Percentiles rank a stretch among this genome's conserved stretches.
phyloP scores from a whole-genome alignment of 1,140 invertebrate species.

The Drosophila ambigua region DNA sequence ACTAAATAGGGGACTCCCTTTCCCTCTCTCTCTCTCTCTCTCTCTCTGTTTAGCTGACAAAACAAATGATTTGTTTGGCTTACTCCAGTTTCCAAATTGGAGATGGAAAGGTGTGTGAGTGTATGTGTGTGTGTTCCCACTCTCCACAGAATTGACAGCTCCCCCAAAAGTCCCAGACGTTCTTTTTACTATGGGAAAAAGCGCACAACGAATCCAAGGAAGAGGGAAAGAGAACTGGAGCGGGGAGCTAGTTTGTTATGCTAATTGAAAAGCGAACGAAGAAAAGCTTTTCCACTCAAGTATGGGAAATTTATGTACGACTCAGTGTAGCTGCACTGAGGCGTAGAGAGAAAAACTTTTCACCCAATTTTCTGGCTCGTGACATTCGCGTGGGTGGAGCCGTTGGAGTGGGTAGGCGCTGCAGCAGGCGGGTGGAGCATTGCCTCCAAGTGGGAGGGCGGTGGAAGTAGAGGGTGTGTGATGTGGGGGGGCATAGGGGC shows the following conservation, averaged over 20 bases:
- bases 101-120: constrained; percentile 29
- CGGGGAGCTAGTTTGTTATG: constrained; percentile 65
- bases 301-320: constrained; percentile 63
- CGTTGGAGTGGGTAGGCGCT: constrained; percentile 21
- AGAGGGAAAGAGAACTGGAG: constrained; percentile 4
- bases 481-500: constrained; percentile 1
- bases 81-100: constrained; percentile 8
- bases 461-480: not conserved
- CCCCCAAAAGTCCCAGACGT: not conserved
- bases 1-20: constrained; percentile 45
- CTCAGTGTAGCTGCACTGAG: constrained; percentile 2
- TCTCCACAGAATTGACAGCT: constrained; percentile 39
- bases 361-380: constrained; percentile 77
- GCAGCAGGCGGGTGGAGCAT: constrained; percentile 1
- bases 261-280: constrained; percentile 68
- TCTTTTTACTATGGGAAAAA: too few species aligned
- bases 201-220: constrained; percentile 16
- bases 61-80: constrained; percentile 61
- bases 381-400: constrained; percentile 57
- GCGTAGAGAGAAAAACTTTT: constrained; percentile 57
- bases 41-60: constrained; percentile 8
- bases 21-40: not conserved
- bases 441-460: constrained; percentile 1
- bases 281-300: constrained; percentile 56
- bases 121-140: constrained; percentile 25